Conservation (phyloP, 2,113 vertebrate species). For the Callionymus lyra region DNA sequence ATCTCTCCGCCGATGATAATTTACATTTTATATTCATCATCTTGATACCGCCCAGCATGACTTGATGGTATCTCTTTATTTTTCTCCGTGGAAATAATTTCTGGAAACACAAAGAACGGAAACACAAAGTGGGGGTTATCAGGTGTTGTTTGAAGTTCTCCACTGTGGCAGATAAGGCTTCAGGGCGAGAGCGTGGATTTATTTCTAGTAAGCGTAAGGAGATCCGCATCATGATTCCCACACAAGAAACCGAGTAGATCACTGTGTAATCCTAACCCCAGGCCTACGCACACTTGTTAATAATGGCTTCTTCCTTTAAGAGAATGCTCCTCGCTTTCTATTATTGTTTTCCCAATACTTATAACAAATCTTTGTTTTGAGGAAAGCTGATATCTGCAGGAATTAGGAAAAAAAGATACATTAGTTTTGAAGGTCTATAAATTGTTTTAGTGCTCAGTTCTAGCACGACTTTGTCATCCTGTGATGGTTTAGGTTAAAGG, state of each 20-base stretch:
- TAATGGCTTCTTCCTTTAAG: constrained; percentile 40
- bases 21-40: constrained; percentile 2
- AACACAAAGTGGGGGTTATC: too few relatives aligned
- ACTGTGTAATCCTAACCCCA: constrained; percentile 19
- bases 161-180: not conserved
- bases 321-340: not conserved
- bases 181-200: constrained; percentile 1
- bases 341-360: constrained; percentile 18
- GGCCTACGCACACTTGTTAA: constrained; percentile 42
- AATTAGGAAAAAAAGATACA: too few relatives aligned
- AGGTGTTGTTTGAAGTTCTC: constrained; percentile 8
- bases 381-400: too few relatives aligned
- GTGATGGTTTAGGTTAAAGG: too few relatives aligned
- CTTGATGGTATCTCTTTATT: constrained; percentile 14
- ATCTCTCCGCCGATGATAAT: too few relatives aligned
- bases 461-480: not conserved
- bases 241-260: constrained; percentile 1
- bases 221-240: constrained; percentile 11
- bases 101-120: not conserved
- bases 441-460: too few relatives aligned
- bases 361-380: too few relatives aligned
- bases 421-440: too few relatives aligned
- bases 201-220: constrained; percentile 18
- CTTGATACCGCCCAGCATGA: constrained; percentile 13
- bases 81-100: constrained; percentile 12